Conservation (phyloP, 2,113 vertebrate genomes). For the Formicarius rufipectus region DNA sequence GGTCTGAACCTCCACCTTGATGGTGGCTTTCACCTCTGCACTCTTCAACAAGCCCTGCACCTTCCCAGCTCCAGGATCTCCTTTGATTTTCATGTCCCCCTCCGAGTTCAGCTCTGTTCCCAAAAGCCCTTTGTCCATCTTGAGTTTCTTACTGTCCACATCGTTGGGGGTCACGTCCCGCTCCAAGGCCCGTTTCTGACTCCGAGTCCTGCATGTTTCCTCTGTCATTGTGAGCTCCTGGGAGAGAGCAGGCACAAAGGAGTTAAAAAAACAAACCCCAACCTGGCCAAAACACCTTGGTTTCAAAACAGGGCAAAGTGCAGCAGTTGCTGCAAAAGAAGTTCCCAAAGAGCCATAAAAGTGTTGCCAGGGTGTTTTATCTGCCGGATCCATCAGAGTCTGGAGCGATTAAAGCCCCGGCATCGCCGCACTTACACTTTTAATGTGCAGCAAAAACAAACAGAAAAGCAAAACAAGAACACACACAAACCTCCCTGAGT, state of each 20-base stretch:
- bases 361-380: not conserved
- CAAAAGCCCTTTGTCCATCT: slow-evolving; percentile 80
- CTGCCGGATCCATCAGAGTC: not conserved
- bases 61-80: slow-evolving; percentile 72
- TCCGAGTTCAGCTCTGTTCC: slow-evolving; percentile 60
- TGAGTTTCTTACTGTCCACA: slow-evolving; percentile 84
- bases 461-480: not conserved
- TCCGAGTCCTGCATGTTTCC: slow-evolving; percentile 91
- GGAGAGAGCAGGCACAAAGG: not conserved
- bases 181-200: slow-evolving; percentile 94
- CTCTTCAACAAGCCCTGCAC: slow-evolving; percentile 79
- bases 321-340: not conserved
- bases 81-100: slow-evolving; percentile 66
- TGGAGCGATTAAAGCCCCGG: not conserved
- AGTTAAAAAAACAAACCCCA: not conserved
- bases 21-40: slow-evolving; percentile 82
- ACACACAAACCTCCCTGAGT: not conserved
- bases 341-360: not conserved
- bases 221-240: slow-evolving; percentile 87
- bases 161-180: slow-evolving; percentile 78
- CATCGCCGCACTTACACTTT: not conserved
- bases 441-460: not conserved
- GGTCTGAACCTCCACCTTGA: slow-evolving; percentile 86
- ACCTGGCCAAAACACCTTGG: not conserved
- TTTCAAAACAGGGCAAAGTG: slow-evolving; percentile 17